Evolutionary conservation across 2,113 vertebrate genomes (phyloP), one percentile per base, ranked within the genome.

Genomic region (Hippopotamus amphibius): DNA sequence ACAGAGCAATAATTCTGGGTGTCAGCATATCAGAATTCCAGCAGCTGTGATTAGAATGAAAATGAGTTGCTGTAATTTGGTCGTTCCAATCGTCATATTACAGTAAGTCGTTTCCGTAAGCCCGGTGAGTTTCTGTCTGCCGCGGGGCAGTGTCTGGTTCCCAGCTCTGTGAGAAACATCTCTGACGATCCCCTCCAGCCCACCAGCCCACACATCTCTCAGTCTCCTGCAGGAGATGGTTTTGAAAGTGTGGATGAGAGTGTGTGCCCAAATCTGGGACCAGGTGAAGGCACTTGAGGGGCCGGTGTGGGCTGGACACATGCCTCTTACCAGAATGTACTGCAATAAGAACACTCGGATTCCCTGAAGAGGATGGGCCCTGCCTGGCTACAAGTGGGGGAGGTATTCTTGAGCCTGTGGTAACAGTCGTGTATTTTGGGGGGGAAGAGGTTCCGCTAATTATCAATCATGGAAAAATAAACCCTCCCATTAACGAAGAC

Each of bases 1-100:
- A 98, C 98, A 98, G 98, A 99, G 98, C 98, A 97, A 97, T 98
- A 99, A 99, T 98, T 99, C 98, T 98, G 98, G 98, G 98, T 99
- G 98, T 98, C 98, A 98, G 98, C 97, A 91, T 98, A 98, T 98
- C 98, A 98, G 98, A 98, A 98, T 98, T 97, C 96, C 68, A 96
- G 90, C 24, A 69, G 97, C 97, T 98, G 98, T 98, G 98, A 98
- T 98, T 81, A 77, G 98, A 98, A 99, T 98, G 97, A 97, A 96
- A 98, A 98, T 98, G 86, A 98, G 98, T 92, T 93, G 93, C 97
- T 98, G 96, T 97, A 97, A 98, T 98, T 98, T 98, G 98, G 97
- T 97, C 97, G 86, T 98, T 98, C 95, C 95, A 88, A 97, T 2
- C 0, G 17, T 95, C 50, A 33, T 86, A 65, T 96, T 96, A 97